These are phyloP conservation scores for Coilia nasus DNA, from an alignment of 2,797 vertebrate genomes.

Conservation along the genomic window DNA sequence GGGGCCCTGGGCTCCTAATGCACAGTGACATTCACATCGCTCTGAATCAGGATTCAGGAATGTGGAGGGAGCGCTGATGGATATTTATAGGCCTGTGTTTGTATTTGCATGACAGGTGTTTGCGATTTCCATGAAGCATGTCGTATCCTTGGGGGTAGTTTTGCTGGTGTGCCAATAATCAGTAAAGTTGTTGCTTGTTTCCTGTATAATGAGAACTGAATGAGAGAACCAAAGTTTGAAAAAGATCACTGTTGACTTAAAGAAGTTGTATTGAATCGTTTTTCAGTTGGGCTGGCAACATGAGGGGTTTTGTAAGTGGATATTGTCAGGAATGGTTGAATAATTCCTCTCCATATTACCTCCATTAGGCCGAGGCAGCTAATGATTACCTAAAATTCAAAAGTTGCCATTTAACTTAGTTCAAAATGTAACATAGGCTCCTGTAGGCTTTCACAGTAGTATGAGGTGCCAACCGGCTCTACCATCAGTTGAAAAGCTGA, in stretches of 20 bases:
- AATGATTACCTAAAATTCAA: slow-evolving; percentile 49
- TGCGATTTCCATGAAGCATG: background rate
- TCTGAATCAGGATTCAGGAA: background rate
- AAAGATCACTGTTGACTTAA: background rate
- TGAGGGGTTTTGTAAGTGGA: background rate
- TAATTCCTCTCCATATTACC: slow-evolving; percentile 36
- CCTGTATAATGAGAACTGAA: background rate
- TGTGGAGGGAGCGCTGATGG: background rate
- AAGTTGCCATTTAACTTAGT: slow-evolving; percentile 34
- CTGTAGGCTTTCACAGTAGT: background rate
- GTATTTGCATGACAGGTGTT: background rate
- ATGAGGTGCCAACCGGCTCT: background rate
- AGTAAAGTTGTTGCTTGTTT: background rate
- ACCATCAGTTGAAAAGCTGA: background rate
- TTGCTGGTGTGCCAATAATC: background rate
- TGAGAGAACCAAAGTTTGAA: background rate
- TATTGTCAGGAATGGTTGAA: slow-evolving; percentile 22
- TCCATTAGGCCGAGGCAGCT: slow-evolving; percentile 45
- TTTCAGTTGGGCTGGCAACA: background rate
- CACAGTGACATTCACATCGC: background rate
- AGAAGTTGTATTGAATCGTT: background rate
- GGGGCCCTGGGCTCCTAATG: background rate
- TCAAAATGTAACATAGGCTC: slow-evolving; percentile 53
- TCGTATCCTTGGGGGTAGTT: background rate
- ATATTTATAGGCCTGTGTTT: background rate